These are phyloP conservation scores for Cacajao melanocephalus DNA, from an alignment of 2,797 vertebrate species.

Conservation along the genomic window DNA sequence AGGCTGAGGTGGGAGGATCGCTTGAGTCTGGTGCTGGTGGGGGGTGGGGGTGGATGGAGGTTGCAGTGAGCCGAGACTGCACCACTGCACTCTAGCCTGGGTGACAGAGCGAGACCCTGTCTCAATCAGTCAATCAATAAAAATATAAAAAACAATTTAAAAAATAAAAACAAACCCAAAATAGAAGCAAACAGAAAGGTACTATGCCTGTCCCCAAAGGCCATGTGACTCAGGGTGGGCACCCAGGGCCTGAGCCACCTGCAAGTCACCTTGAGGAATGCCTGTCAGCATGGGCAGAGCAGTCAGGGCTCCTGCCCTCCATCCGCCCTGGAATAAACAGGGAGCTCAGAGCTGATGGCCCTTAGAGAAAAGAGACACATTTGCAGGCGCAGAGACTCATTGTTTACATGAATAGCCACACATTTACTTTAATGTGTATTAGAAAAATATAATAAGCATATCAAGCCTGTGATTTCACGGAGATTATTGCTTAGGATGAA, in stretches of 20 bases:
- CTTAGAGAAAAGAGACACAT: neutral
- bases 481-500: conserved; percentile 37
- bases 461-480: conserved; percentile 44
- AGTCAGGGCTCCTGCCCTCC: neutral
- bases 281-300: no score
- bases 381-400: neutral
- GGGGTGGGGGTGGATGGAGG: neutral
- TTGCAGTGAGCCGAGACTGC: neutral
- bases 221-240: neutral
- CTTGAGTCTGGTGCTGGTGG: neutral
- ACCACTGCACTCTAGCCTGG: neutral
- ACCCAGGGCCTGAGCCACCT: neutral
- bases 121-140: neutral
- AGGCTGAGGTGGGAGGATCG: neutral
- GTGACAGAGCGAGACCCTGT: neutral
- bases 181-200: neutral
- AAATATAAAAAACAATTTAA: neutral
- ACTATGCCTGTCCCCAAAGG: neutral
- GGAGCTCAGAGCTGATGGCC: neutral
- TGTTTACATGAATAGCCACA: neutral
- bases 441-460: conserved; percentile 6
- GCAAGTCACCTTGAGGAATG: neutral
- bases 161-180: conserved; percentile 4
- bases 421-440: neutral
- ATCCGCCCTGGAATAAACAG: neutral